Base-by-base conservation (phyloP, 1,140 invertebrate species). In the Saxidomus purpurata region DNA sequence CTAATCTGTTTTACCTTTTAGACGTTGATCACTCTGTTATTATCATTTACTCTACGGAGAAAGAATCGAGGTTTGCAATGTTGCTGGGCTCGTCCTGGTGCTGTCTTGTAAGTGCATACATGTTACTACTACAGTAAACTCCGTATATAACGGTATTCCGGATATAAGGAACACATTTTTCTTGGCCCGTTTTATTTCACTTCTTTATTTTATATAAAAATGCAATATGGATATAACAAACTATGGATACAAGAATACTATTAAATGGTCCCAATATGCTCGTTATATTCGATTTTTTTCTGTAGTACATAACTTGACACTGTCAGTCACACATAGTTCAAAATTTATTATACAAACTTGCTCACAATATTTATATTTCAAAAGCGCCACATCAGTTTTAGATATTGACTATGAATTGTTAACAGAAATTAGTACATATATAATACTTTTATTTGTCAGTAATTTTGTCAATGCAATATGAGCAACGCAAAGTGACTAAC, bases 61-160 rank as follows among this genome's bases (percentile, higher is more conserved):
- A 80, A 81, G 47, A 71, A 63, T 15, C 25, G 28, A 36, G 52
- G 17, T 13, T 49, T 88, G 13, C 19, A 15, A 36, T 80, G 34
- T 79, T 63, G 59, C n/a, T 38, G 55, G 25, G 76, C 76, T 11
- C 38, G 86, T 31, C 86, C 86, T 31, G 86, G 76, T 0, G 76
- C 77, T 34, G 63, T 88, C 13, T 88, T 88, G 86, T 88, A 88
- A 88, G 77, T 80, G n/a, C n/a, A n/a, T n/a, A n/a, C n/a, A n/a
- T n/a, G n/a, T n/a, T n/a, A n/a, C n/a, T n/a, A n/a, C n/a, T n/a
- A 55, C 19, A 9, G 43, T 47, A 47, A 9, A n/a, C n/a, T n/a
- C n/a, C n/a, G n/a, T n/a, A n/a, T n/a, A n/a, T n/a, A n/a, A n/a
- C n/a, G n/a, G n/a, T n/a, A n/a, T n/a, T n/a, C n/a, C n/a, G n/a